phyloP scores from a whole-genome alignment of 2,888 invertebrate species.

The Lymantria dispar region DNA sequence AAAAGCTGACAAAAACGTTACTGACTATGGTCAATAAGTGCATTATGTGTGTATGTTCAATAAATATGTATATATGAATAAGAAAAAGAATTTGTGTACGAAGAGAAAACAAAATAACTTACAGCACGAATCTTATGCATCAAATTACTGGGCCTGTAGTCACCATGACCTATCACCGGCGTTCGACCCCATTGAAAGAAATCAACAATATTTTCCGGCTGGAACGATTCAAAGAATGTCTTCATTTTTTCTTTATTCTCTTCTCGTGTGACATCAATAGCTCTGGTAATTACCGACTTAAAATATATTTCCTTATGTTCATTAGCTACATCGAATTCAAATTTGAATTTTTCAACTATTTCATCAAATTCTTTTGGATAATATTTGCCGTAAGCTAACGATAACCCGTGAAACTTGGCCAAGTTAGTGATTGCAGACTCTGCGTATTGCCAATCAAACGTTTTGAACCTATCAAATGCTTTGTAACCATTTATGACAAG shows the following conservation, averaged over 20 bases:
- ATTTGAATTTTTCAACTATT: not conserved
- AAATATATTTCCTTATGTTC: not conserved
- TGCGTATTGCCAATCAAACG: too few species aligned
- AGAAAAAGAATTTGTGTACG: too few species aligned
- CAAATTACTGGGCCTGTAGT: constrained; percentile 38
- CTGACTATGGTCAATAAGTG: too few species aligned
- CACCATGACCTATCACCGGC: constrained; percentile 34
- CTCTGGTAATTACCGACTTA: not conserved
- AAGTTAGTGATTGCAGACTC: too few species aligned
- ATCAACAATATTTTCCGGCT: not conserved
- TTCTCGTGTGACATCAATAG: not conserved
- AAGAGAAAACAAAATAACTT: too few species aligned
- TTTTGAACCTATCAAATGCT: too few species aligned
- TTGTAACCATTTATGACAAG: too few species aligned
- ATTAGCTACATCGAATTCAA: constrained; percentile 4
- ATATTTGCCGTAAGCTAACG: constrained; percentile 29
- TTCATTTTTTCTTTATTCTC: not conserved
- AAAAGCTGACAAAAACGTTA: too few species aligned
- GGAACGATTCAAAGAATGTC: not conserved
- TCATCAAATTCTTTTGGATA: constrained; percentile 35
- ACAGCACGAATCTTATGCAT: too few species aligned
- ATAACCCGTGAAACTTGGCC: too few species aligned
- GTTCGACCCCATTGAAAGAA: not conserved
- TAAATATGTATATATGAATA: too few species aligned
- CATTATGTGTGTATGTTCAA: too few species aligned